Evolutionary conservation across 2,888 invertebrate species (phyloP).

Genomic region (Sturmia bella): DNA sequence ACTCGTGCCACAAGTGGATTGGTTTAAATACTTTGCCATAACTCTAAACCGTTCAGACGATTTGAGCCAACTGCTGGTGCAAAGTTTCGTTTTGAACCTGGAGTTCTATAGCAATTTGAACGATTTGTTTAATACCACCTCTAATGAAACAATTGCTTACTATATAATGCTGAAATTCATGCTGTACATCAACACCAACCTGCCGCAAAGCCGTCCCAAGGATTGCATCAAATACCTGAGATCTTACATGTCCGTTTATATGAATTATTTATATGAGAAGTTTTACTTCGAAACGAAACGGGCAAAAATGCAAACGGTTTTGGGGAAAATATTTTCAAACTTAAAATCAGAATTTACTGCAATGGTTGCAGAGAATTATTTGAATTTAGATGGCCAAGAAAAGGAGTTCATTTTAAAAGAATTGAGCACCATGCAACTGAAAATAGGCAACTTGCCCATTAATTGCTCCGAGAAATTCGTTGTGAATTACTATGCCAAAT

Average conservation of each 20-base stretch:
- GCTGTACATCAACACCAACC: constrained; percentile 72
- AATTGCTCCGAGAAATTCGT: constrained; percentile 66
- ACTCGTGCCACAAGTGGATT: constrained; percentile 72
- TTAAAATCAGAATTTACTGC: constrained; percentile 70
- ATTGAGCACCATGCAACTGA: constrained; percentile 72
- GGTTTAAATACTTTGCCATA: constrained; percentile 73
- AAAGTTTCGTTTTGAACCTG: constrained; percentile 70
- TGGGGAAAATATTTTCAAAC: constrained; percentile 69
- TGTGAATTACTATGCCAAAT: constrained; percentile 67
- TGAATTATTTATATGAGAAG: constrained; percentile 75
- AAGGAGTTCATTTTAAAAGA: constrained; percentile 73
- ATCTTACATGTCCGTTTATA: constrained; percentile 75
- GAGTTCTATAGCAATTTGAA: constrained; percentile 72
- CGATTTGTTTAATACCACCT: constrained; percentile 64
- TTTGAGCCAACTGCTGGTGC: constrained; percentile 69
- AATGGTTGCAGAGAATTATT: constrained; percentile 71
- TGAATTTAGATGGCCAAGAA: constrained; percentile 71
- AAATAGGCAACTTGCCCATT: constrained; percentile 75
- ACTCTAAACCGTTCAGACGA: constrained; percentile 58
- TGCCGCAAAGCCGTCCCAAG: constrained; percentile 70
- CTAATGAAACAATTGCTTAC: constrained; percentile 76
- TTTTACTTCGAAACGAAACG: constrained; percentile 71
- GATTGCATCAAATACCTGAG: constrained; percentile 74
- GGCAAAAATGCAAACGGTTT: constrained; percentile 69
- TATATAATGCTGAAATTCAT: constrained; percentile 77